Base-by-base conservation (phyloP, 2,113 vertebrate genomes). In the Hyla sarda region DNA sequence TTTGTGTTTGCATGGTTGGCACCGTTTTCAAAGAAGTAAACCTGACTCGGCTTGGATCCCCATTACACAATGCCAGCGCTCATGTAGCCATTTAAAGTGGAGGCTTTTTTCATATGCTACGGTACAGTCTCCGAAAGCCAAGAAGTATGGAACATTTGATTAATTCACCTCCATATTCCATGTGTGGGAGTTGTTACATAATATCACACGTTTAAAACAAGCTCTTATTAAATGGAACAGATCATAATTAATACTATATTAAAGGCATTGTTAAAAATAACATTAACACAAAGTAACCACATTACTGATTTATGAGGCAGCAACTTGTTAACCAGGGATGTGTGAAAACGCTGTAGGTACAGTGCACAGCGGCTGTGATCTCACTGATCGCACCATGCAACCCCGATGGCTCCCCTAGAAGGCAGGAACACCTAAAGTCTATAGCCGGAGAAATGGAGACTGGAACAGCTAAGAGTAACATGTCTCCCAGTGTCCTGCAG, bases 1-100 rank as follows among this genome's bases (percentile, higher is more conserved):
- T 74, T 74, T 74, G 72, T 74, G 72, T 48, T 48, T 74, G 67
- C 34, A 41, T 23, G 72, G 23, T 74, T 74, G 72, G 72, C 72
- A 74, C 21, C n/a, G 41, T 48, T 74, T 74, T 74, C 41, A 74
- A 74, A 48, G 72, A 14, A 25, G 72, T 48, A 25, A 74, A 74
- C 72, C 72, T 47, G n/a, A 71, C 37, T 48, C 37, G 23, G 72
- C 41, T 47, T 47, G 41, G 72, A 74, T 74, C 41, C 41, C 72
- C 41, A 74, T 74, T 74, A 74, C 41, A 48, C 72, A 74, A 48
- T 74, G 72, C 37, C 72, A 47, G 72, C 21, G 72, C 72, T 74
- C 72, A 48, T 74, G 72, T 25, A 74, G 72, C 72, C 72, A 25
- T 74, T 23, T 23, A n/a, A 13, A 14, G 72, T 14, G 23, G 21